Base-by-base conservation (phyloP, 2,113 vertebrate genomes). In the Lates calcarifer region DNA sequence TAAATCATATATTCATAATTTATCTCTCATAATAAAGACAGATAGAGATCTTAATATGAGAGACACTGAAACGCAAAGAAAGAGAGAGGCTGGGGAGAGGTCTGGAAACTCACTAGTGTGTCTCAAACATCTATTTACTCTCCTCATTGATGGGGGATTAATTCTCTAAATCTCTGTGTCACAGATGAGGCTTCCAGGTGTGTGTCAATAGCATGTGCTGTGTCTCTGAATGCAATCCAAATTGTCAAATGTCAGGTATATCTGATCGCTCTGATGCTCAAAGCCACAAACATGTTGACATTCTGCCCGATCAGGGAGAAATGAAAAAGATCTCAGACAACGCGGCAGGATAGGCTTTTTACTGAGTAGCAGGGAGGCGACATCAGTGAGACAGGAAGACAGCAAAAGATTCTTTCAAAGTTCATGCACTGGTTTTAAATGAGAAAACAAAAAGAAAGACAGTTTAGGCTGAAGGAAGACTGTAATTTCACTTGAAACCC, bases 221-320 rank as follows among this genome's bases (percentile, higher is more conserved):
- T 14, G 33, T 67, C 74, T 57, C 72, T 55, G 81, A 89, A 83
- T 84, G 68, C 49, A 85, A 64, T 73, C 78, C 58, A 56, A 62
- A 83, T 62, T 20, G 13, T 80, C 66, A 91, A 93, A 94, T 89
- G 91, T 91, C 91, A 87, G 76, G 57, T 74, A 65, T 55, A 74
- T 81, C 73, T 82, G 83, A 91, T 78, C 22, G 62, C 64, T 83
- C 17, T 65, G 83, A 86, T 80, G 77, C 86, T 86, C 61, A 41
- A 61, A 84, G 84, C 60, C 61, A 63, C 64, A 69, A 83, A 89
- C 82, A 77, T 35, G 63, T 41, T 87, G 86, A 88, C 86, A 87
- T 79, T 88, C 39, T 53, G 62, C 51, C 66, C 1, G 12, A 56
- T 51, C 69, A 31, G 39, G 12, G 12, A 26, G 75, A 79, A 64